Evolutionary conservation across 2,888 invertebrate species (phyloP), one percentile per base, ranked within the genome.

Genomic region (Eucera pruinosa): DNA sequence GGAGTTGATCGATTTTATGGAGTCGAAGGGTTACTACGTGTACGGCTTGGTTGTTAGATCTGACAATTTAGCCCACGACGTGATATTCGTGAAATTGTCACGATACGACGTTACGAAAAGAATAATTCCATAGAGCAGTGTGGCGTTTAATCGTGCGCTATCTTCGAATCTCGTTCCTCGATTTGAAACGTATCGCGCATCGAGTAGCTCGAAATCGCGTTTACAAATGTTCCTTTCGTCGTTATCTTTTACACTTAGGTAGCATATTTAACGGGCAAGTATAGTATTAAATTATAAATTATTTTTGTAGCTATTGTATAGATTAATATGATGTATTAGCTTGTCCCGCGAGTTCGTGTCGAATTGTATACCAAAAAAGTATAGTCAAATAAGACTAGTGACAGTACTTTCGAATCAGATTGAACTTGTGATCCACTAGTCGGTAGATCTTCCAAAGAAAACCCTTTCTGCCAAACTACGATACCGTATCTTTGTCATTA

Each of bases 31-130:
- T 2, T 94, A 93, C 77, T 86, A 88, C 36, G 91, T 93, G 2
- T 85, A 91, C 48, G 88, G 88, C 54, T 91, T 91, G 74, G 93
- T 93, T 3, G 91, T 91, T 9, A 91, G 92, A 79, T 81, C 86
- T 0, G 87, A 92, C 52, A 91, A 92, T 86, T 86, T 93, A n/a
- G 93, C 93, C 1, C 93, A 93, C 82, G 93, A 94, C 83, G 91
- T 93, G 68, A 93, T 94, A 79, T 93, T 93, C 81, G 90, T 91
- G 15, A 93, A 93, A 75, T 20, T n/a, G n/a, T n/a, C n/a, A n/a
- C n/a, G n/a, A n/a, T 5, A 73, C 2, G 43, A 54, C n/a, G n/a
- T 9, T 20, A 39, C 18, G 45, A 66, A 4, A 25, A 27, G 1
- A 0, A 7, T 20, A 13, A 13, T 25, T 30, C 27, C 9, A 2